A percentile compares a stretch with the other conserved stretches of the same genome.
Conservation (phyloP, 2,888 invertebrate genomes). For the Petrolisthes cinctipes region DNA sequence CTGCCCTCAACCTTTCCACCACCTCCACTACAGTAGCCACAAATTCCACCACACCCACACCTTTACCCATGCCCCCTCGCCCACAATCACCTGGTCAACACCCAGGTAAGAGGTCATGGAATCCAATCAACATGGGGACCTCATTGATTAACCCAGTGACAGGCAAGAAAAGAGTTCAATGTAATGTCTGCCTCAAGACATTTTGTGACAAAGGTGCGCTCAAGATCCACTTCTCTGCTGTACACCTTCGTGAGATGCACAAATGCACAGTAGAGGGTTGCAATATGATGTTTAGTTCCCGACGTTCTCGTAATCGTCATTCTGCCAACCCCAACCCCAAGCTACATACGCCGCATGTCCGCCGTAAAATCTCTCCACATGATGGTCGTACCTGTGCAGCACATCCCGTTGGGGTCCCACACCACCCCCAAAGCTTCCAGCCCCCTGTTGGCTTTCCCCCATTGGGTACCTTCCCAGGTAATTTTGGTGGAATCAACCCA, state of each 20-base stretch:
- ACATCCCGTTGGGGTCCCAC: slow-evolving; percentile 74
- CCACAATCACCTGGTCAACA: slow-evolving; percentile 59
- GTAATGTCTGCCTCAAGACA: slow-evolving; percentile 97
- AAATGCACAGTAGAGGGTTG: slow-evolving; percentile 98
- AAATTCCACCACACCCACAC: slow-evolving; percentile 66
- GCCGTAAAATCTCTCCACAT: slow-evolving; percentile 93
- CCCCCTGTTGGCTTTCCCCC: slow-evolving; percentile 64
- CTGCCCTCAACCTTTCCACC: slow-evolving; percentile 66
- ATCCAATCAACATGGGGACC: slow-evolving; percentile 75
- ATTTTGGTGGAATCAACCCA: slow-evolving; percentile 65
- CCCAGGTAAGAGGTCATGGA: slow-evolving; percentile 71
- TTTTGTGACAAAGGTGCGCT: slow-evolving; percentile 99
- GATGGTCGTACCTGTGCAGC: slow-evolving; percentile 91
- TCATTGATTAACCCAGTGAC: slow-evolving; percentile 93
- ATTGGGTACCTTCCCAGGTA: slow-evolving; percentile 59
- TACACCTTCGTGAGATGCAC: slow-evolving; percentile 99
- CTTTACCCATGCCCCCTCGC: slow-evolving; percentile 64
- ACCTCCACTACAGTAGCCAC: slow-evolving; percentile 65
- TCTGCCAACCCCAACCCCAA: slow-evolving; percentile 99
- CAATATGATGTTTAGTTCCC: slow-evolving; percentile 99
- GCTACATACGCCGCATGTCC: slow-evolving; percentile 92
- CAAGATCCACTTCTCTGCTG: slow-evolving; percentile 99
- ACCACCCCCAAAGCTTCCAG: slow-evolving; percentile 69
- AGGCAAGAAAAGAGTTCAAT: slow-evolving; percentile 96
- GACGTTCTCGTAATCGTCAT: slow-evolving; percentile 94